These are phyloP conservation scores for Tauraco hartlaubi DNA, from an alignment of 2,797 vertebrate genomes.

Conservation along the genomic window DNA sequence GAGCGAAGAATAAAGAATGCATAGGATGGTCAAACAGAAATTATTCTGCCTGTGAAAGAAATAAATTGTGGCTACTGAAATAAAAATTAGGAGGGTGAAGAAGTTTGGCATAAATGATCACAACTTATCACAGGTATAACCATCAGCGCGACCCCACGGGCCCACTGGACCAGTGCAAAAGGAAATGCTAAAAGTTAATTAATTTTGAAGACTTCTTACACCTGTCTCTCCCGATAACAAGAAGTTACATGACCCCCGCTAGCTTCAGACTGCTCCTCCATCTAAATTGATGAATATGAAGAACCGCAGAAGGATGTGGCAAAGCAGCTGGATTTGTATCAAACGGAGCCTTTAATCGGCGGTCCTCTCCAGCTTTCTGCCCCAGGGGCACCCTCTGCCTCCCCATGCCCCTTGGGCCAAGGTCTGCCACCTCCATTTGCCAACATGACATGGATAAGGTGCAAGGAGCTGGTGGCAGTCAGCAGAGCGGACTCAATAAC, in stretches of 20 bases:
- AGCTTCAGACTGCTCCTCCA: constrained; percentile 32
- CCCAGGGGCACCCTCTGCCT: not conserved
- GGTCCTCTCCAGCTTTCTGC: not conserved
- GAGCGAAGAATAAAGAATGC: not conserved
- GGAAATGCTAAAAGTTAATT: constrained; percentile 50
- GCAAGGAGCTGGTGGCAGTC: not conserved
- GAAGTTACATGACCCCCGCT: constrained; percentile 12
- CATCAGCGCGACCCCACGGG: not conserved
- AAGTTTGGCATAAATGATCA: constrained; percentile 25
- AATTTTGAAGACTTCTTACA: constrained; percentile 50
- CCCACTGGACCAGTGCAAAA: not conserved
- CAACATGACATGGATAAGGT: not conserved
- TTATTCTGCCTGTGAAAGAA: constrained; percentile 3
- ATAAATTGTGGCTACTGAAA: constrained; percentile 8
- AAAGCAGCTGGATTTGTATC: constrained; percentile 16
- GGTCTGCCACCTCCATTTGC: not conserved
- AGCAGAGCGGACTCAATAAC: not conserved
- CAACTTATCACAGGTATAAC: not conserved
- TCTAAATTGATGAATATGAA: constrained; percentile 27
- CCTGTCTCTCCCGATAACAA: constrained; percentile 47
- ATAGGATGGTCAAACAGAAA: not conserved
- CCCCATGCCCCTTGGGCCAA: not conserved
- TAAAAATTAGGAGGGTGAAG: constrained; percentile 20
- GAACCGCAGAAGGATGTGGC: not conserved
- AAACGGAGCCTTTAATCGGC: not conserved